Conservation (phyloP, 2,888 invertebrate genomes). For the Macaria liturata region DNA sequence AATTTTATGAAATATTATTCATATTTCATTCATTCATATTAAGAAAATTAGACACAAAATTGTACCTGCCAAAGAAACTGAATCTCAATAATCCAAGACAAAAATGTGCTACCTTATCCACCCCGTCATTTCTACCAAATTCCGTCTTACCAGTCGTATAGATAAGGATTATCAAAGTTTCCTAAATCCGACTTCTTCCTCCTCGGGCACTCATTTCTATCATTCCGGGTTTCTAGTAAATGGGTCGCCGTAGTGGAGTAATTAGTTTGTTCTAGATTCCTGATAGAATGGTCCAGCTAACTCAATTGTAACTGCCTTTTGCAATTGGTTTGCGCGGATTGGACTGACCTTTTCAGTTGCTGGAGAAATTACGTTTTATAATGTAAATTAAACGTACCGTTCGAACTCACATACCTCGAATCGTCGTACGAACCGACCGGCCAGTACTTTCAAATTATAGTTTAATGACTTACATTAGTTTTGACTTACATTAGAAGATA, state of each 20-base stretch:
- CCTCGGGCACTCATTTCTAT: conserved; percentile 7
- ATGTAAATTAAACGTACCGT: no score
- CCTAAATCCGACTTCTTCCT: conserved; percentile 4
- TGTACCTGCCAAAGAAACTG: no score
- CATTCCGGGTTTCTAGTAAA: conserved; percentile 5
- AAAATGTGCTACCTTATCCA: not conserved
- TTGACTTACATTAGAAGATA: no score
- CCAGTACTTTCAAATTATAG: no score
- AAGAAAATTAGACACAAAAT: no score
- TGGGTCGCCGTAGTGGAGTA: conserved; percentile 12
- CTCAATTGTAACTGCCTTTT: conserved; percentile 1
- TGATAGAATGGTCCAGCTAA: conserved; percentile 6
- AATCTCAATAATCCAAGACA: no score
- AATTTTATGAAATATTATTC: no score
- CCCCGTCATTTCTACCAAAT: conserved; percentile 3
- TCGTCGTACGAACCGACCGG: no score
- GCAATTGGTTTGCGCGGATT: conserved; percentile 8
- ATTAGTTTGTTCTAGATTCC: conserved; percentile 16
- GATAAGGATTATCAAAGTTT: conserved; percentile 23
- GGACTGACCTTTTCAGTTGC: not conserved
- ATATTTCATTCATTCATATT: no score
- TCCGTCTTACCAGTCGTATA: conserved; percentile 1
- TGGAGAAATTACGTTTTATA: not conserved
- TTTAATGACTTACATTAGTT: no score
- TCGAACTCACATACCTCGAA: no score